Conservation (phyloP, 2,888 invertebrate species). For the Cheilosia scutellata region DNA sequence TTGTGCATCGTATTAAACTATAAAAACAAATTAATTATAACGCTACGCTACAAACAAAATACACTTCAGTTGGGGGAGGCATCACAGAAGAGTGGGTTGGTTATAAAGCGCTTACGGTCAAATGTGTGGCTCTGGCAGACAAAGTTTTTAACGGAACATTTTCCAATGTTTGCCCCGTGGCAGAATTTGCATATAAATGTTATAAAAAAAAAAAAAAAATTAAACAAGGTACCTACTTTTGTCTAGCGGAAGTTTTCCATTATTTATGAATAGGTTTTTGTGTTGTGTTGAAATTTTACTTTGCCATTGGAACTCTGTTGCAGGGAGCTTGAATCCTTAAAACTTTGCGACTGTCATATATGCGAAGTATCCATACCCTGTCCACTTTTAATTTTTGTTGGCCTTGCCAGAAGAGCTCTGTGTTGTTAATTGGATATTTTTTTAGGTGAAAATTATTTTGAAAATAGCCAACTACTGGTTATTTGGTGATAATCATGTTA, state of each 20-base stretch:
- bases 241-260: conserved; percentile 52
- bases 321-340: conserved; percentile 2
- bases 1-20: conserved; percentile 38
- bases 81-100: conserved; percentile 29
- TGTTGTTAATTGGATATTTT: conserved; percentile 34
- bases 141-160: conserved; percentile 55
- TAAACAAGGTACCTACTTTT: conserved; percentile 43
- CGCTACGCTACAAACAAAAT: conserved; percentile 16
- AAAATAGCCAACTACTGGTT: conserved; percentile 39
- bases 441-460: conserved; percentile 31
- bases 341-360: conserved; percentile 9
- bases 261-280: conserved; percentile 43
- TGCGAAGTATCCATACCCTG: background rate
- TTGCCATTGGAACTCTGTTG: background rate
- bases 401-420: conserved; percentile 6
- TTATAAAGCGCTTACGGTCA: conserved; percentile 44
- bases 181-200: conserved; percentile 57
- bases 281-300: conserved; percentile 29
- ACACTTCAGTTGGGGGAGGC: conserved; percentile 4
- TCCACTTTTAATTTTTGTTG: conserved; percentile 6
- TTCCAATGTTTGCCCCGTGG: conserved; percentile 59
- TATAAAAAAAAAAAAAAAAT: conserved; percentile 23
- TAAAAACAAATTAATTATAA: conserved; percentile 40
- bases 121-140: conserved; percentile 59
- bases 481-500: conserved; percentile 30